These are phyloP conservation scores for Busseola fusca DNA, from an alignment of 2,888 invertebrate genomes.

Conservation along the genomic window DNA sequence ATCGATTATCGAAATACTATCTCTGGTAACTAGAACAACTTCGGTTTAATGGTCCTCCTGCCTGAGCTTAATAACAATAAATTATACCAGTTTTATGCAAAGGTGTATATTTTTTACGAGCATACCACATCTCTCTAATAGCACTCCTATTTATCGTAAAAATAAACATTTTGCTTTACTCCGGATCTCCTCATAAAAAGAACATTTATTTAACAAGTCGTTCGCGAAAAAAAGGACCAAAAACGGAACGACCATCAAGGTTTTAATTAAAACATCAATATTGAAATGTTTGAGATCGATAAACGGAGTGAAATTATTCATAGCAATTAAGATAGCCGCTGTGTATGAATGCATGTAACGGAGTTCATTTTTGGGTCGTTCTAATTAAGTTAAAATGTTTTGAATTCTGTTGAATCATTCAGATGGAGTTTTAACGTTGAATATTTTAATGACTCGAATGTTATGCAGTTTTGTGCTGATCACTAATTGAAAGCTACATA, in stretches of 20 bases:
- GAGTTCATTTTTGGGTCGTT: constrained; percentile 43
- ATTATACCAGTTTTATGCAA: background rate
- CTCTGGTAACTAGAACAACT: background rate
- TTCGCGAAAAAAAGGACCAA: constrained; percentile 23
- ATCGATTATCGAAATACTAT: background rate
- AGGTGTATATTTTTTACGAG: background rate
- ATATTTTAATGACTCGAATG: constrained; percentile 12
- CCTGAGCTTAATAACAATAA: background rate
- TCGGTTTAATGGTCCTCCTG: background rate
- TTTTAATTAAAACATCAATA: constrained; percentile 72
- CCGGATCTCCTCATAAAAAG: constrained; percentile 5
- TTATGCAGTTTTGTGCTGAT: background rate
- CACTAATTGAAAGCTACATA: background rate
- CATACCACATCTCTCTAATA: background rate
- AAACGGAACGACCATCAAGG: constrained; percentile 20
- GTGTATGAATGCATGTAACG: constrained; percentile 53
- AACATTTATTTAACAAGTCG: constrained; percentile 25
- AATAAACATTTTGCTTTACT: background rate
- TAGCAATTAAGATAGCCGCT: constrained; percentile 67
- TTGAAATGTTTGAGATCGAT: constrained; percentile 64
- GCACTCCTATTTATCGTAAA: background rate
- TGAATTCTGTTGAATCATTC: constrained; percentile 31
- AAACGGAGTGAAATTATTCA: constrained; percentile 62
- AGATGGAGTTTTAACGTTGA: constrained; percentile 13
- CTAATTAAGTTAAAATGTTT: constrained; percentile 51